Evolutionary conservation across 2,113 vertebrate genomes (phyloP).

Genomic region (Brienomyrus longianalis): DNA sequence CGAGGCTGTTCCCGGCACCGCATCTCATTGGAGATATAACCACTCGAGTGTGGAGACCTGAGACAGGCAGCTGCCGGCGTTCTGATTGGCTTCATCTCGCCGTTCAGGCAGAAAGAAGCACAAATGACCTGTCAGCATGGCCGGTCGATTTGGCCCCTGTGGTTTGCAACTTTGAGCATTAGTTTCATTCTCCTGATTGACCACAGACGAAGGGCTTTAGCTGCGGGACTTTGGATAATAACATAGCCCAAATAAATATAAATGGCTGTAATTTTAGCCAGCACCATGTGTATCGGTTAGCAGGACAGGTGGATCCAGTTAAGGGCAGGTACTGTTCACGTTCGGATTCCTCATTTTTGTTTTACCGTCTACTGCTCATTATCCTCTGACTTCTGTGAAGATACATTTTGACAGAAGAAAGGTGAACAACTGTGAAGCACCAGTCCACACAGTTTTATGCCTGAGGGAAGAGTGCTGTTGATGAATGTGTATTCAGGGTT

Average conservation of each 20-base stretch:
- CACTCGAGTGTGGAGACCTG: not conserved
- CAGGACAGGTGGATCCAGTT: not conserved
- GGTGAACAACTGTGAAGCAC: not conserved
- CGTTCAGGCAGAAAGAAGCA: not conserved
- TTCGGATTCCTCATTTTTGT: not conserved
- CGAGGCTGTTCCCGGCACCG: not conserved
- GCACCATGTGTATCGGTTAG: not conserved
- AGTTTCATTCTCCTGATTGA: not conserved
- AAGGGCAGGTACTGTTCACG: not conserved
- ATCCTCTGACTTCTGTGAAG: not conserved
- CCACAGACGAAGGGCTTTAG: not conserved
- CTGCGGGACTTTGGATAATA: not conserved
- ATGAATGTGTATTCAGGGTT: not conserved
- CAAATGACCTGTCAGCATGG: not conserved
- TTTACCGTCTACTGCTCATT: not conserved
- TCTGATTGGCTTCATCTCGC: not conserved
- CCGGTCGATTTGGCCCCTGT: not conserved
- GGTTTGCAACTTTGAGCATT: not conserved
- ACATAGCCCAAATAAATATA: not conserved
- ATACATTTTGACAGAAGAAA: not conserved
- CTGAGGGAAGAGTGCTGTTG: not conserved
- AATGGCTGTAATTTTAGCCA: not conserved
- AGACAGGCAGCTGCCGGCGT: constrained; percentile 3
- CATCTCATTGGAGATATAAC: constrained; percentile 12
- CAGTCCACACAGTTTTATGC: not conserved